Conservation (phyloP, 2,888 invertebrate species). For the Hirtodrosophila alboralis region DNA sequence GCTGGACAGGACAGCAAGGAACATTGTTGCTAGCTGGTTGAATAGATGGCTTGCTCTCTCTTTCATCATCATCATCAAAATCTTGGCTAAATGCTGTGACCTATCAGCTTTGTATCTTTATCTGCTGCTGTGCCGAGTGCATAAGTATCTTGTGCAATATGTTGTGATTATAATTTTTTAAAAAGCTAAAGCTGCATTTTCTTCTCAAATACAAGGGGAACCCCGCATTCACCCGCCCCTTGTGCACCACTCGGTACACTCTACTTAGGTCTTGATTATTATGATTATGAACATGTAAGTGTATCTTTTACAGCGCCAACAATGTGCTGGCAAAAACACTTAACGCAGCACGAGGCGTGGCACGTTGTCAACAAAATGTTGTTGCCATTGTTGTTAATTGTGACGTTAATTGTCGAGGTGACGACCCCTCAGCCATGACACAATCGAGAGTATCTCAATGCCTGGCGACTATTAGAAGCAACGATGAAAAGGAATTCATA, state of each 20-base stretch:
- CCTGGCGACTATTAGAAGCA: too few species aligned
- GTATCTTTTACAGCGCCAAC: slow-evolving; percentile 59
- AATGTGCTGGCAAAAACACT: slow-evolving; percentile 65
- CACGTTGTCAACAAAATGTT: slow-evolving; percentile 39
- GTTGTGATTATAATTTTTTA: slow-evolving; percentile 80
- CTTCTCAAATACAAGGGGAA: slow-evolving; percentile 75
- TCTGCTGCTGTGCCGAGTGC: slow-evolving; percentile 34
- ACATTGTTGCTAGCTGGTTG: slow-evolving; percentile 46
- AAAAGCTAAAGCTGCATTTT: slow-evolving; percentile 81
- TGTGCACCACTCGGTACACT: too few species aligned
- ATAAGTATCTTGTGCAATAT: slow-evolving; percentile 59
- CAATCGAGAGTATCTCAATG: slow-evolving; percentile 22
- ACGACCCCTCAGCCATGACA: slow-evolving; percentile 59
- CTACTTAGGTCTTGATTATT: slow-evolving; percentile 1
- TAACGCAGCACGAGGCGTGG: slow-evolving; percentile 50
- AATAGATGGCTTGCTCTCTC: slow-evolving; percentile 12
- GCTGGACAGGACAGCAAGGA: slow-evolving; percentile 36
- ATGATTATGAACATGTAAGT: slow-evolving; percentile 48
- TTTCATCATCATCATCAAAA: too few species aligned
- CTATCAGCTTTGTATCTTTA: slow-evolving; percentile 80
- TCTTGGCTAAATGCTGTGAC: slow-evolving; percentile 76
- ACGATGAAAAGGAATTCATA: not conserved
- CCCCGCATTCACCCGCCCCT: too few species aligned
- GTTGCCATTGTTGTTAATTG: slow-evolving; percentile 69
- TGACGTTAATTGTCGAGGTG: slow-evolving; percentile 76